phyloP scores from a whole-genome alignment of 2,888 invertebrate genomes.

The Hydriomena furcata region DNA sequence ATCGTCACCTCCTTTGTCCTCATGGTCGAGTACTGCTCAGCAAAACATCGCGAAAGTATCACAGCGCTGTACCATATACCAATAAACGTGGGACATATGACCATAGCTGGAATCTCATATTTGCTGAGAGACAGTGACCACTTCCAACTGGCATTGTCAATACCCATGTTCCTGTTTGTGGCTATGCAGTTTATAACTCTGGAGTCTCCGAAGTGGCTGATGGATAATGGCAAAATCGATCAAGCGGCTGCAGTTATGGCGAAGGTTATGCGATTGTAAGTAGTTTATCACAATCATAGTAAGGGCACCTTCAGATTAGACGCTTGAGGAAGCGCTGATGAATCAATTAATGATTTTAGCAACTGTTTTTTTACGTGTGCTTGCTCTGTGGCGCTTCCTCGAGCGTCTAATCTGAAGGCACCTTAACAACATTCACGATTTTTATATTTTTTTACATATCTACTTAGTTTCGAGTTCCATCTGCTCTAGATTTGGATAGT shows the following conservation, averaged over 20 bases:
- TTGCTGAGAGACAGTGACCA: slow-evolving; percentile 56
- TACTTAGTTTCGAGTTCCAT: too few relatives aligned
- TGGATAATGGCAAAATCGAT: slow-evolving; percentile 55
- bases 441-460: too few relatives aligned
- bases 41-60: slow-evolving; percentile 55
- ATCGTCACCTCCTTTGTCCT: slow-evolving; percentile 65
- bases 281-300: too few relatives aligned
- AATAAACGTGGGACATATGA: slow-evolving; percentile 59
- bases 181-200: slow-evolving; percentile 45
- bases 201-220: slow-evolving; percentile 71
- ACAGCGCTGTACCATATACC: slow-evolving; percentile 64
- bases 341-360: too few relatives aligned
- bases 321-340: too few relatives aligned
- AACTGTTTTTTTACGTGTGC: too few relatives aligned
- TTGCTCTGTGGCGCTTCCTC: too few relatives aligned
- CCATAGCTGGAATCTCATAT: slow-evolving; percentile 61
- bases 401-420: too few relatives aligned
- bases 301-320: too few relatives aligned
- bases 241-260: slow-evolving; percentile 54
- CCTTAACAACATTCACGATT: too few relatives aligned
- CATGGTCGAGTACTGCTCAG: slow-evolving; percentile 60
- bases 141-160: slow-evolving; percentile 58
- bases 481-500: too few relatives aligned
- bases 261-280: slow-evolving; percentile 59
- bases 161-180: slow-evolving; percentile 57